Evolutionary conservation across 2,888 invertebrate genomes (phyloP).

Genomic region (Danaus chrysippus): DNA sequence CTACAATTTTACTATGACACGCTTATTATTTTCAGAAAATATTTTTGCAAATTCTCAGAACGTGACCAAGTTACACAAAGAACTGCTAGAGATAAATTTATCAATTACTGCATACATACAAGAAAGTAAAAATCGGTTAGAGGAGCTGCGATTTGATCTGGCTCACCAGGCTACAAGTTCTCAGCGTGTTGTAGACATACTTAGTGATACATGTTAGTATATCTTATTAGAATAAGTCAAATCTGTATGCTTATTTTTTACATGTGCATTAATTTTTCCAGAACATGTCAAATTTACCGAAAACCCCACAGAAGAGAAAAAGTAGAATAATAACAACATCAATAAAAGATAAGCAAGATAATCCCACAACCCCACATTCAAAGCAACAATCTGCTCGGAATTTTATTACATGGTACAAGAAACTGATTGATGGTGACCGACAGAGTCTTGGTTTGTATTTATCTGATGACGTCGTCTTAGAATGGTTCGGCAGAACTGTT

Average conservation of each 20-base stretch:
- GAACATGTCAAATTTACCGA: slow-evolving; percentile 52
- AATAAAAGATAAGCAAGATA: slow-evolving; percentile 48
- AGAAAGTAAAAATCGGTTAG: slow-evolving; percentile 60
- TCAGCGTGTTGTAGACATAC: slow-evolving; percentile 59
- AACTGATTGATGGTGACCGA: slow-evolving; percentile 72
- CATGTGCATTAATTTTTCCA: slow-evolving; percentile 35
- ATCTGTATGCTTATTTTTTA: background rate
- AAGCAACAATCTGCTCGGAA: slow-evolving; percentile 58
- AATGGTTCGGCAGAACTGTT: slow-evolving; percentile 83
- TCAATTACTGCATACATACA: slow-evolving; percentile 65
- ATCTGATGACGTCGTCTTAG: slow-evolving; percentile 74
- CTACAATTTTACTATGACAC: slow-evolving; percentile 25
- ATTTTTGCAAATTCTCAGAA: slow-evolving; percentile 58
- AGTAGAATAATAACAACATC: slow-evolving; percentile 32
- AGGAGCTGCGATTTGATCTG: slow-evolving; percentile 50
- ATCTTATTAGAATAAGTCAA: background rate
- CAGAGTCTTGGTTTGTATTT: slow-evolving; percentile 69
- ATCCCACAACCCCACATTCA: slow-evolving; percentile 31
- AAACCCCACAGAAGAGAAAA: slow-evolving; percentile 42
- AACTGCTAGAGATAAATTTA: slow-evolving; percentile 70
- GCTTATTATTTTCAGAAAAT: slow-evolving; percentile 60
- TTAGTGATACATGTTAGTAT: slow-evolving; percentile 59
- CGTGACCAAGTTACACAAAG: slow-evolving; percentile 57
- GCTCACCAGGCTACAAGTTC: slow-evolving; percentile 60
- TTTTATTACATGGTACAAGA: slow-evolving; percentile 70